Base-by-base conservation (phyloP, 2,888 invertebrate species). In the Mantis religiosa region DNA sequence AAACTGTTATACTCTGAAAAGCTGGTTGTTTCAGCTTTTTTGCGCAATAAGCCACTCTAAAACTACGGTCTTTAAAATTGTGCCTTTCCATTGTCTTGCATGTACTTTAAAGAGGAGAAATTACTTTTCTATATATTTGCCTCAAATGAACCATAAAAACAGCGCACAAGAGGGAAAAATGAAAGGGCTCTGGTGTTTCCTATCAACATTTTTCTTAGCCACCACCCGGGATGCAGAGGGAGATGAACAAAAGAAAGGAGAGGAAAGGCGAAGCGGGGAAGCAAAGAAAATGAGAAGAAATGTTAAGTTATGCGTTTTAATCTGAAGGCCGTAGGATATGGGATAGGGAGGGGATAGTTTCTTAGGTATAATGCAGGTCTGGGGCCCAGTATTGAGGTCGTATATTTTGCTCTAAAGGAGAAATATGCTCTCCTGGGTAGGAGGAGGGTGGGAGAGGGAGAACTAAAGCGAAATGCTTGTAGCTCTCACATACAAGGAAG, bases 221-320 rank as follows among this genome's bases (percentile, higher is more conserved):
- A 25, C 54, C 54, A 71, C 54, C 20, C 54, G 54, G 54, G 54
- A 71, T 71, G 54, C 54, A 71, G 25, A 4, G 54, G 54, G 54
- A 71, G 54, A 71, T 71, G 47, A 82, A 86, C 27, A 85, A 47
- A 82, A 88, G 84, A 30, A 84, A 82, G 25, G 82, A 84, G 30
- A 88, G 28, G 71, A 88, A 84, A 15, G 27, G 41, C 30, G 47
- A 88, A 28, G 34, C 41, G 12, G 34, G 34, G 82, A 47, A 82
- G 87, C 34, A 28, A 28, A 28, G 88, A 54, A 83, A 83, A 88
- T 84, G 84, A 88, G 83, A 88, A 84, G 88, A 84, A 84, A 88
- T 85, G 85, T 85, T 89, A 89, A 89, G 89, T 89, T 89, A 89
- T 89, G 89, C 84, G 89, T 89, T 89, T 89, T 89, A 89, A 89